Base-by-base conservation (phyloP, 2,888 invertebrate genomes). In the Pyrochroa serraticornis region DNA sequence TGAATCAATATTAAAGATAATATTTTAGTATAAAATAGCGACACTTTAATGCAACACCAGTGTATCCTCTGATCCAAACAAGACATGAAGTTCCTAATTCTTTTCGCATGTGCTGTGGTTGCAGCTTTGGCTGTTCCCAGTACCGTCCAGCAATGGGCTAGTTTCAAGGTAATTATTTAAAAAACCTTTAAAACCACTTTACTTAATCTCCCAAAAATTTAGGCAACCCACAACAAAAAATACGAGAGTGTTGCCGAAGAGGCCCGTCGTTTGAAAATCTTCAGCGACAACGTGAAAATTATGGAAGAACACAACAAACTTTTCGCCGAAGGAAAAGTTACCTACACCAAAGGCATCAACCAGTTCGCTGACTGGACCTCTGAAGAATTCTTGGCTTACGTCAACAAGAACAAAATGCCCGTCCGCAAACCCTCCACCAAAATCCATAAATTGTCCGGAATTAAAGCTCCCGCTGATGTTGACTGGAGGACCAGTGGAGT, bases 161-260 rank as follows among this genome's bases (percentile, higher is more conserved):
- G 58, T 13, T 63, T 58, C 44, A 63, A 63, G 57, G 63, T 63
- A 60, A 50, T 8, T 13, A 14, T 7, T 5, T 7, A 3, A 22
- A 9, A 14, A n/a, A n/a, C n/a, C n/a, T n/a, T n/a, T n/a, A n/a
- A n/a, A n/a, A n/a, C n/a, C n/a, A n/a, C n/a, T n/a, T n/a, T n/a
- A n/a, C n/a, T n/a, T n/a, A n/a, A n/a, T n/a, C n/a, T n/a, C n/a
- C n/a, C n/a, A n/a, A n/a, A n/a, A n/a, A n/a, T n/a, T n/a, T 10
- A 49, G 49, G 6, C 39, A 7, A 34, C 36, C 9, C 39, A 47
- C 32, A 44, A 52, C 1, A 52, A 52, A 38, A n/a, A 43, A 34
- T 93, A 92, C 74, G 77, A 81, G 0, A 86, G 80, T 68, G 84
- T 86, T 0, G 79, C 85, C 0, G 92, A 92, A 72, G 92, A 93